Conservation (phyloP, 2,113 vertebrate species). For the Anas platyrhynchos region DNA sequence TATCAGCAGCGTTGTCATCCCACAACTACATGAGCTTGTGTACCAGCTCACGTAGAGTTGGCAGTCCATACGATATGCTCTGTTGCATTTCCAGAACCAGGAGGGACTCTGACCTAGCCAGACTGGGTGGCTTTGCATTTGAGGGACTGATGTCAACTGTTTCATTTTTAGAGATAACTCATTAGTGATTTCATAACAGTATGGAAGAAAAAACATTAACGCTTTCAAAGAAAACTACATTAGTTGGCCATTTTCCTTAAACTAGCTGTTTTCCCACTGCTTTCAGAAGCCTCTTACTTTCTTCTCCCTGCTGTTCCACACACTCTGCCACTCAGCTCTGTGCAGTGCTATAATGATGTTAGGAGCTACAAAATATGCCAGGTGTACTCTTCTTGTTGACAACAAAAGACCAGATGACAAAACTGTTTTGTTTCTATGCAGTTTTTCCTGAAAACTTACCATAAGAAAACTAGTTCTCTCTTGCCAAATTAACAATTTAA, state of each 20-base stretch:
- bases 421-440: slow-evolving; percentile 33
- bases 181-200: not conserved
- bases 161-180: not conserved
- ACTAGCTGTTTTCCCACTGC: not conserved
- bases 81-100: not conserved
- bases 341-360: not conserved
- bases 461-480: slow-evolving; percentile 47
- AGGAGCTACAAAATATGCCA: not conserved
- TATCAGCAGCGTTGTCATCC: not conserved
- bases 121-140: not conserved
- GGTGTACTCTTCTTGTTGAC: slow-evolving; percentile 30
- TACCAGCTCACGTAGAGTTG: not conserved
- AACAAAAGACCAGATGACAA: slow-evolving; percentile 41
- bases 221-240: not conserved
- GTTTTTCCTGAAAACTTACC: slow-evolving; percentile 55
- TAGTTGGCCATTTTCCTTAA: not conserved
- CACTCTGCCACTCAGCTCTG: not conserved
- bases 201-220: not conserved
- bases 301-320: not conserved
- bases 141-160: not conserved
- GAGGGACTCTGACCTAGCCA: not conserved
- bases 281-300: slow-evolving; percentile 1
- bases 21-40: not conserved
- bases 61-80: not conserved
- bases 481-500: slow-evolving; percentile 58